Base-by-base conservation (phyloP, 2,113 vertebrate species). In the Engraulis encrasicolus region DNA sequence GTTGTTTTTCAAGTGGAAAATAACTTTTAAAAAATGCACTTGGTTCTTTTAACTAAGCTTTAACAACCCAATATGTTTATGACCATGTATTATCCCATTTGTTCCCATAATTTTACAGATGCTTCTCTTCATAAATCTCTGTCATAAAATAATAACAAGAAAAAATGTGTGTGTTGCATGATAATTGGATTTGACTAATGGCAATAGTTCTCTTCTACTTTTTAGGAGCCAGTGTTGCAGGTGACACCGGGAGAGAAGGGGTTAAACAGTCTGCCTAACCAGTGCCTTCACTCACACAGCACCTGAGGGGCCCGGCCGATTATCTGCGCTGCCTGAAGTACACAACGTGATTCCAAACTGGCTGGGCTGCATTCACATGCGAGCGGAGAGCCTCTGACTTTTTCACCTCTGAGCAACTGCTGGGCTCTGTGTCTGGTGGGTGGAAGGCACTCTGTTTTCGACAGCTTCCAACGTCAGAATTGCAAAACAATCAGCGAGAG, bases 231-330 rank as follows among this genome's bases (percentile, higher is more conserved):
- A 38, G 23, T 66, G 38, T 23, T 78, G 87, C 88, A 90, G 85
- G 27, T 27, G 87, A 86, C 87, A 91, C 92, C 81, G n/a, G 88
- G 90, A 86, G 87, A 87, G 91, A 94, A 94, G 89, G 92, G 91
- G 94, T 96, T 96, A 96, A 95, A 50, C 83, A 87, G 90, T 89
- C 89, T 91, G 93, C 92, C 91, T 93, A 95, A 94, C 90, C 84
- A 94, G 94, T 92, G 92, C 91, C 92, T 87, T 90, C 86, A 88
- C 90, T 95, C 92, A 85, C 90, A 91, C 82, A 91, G 90, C 94
- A 94, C 95, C 94, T 95, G 91, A 90, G 93, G 94, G 94, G 78
- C 87, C 90, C 92, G 89, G 89, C 94, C 90, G 89, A 94, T 94
- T 94, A 94, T 95, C 94, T 93, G 87, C 89, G 86, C 91, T 78